Evolutionary conservation across 1,140 invertebrate genomes (phyloP), one percentile per base, ranked within the genome.

Genomic region (Telenomus remus): DNA sequence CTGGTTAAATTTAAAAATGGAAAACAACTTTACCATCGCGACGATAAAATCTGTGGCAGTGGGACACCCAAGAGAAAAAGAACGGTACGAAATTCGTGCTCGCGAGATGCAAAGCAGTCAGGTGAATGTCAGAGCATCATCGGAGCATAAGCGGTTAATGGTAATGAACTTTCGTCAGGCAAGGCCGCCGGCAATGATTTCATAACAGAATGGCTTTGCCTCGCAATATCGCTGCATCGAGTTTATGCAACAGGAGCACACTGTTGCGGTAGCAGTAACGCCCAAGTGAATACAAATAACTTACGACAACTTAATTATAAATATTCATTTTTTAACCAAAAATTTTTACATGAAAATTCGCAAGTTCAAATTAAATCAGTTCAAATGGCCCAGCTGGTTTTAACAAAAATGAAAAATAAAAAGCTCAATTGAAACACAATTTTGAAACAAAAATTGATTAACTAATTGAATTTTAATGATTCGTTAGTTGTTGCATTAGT

Each of bases 161-260:
- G 85, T 86, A 87, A 87, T 86, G 86, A 87, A 87, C 86, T 86
- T 86, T 86, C 79, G 81, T 71, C 74, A 76, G 79, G 80, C 84
- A 87, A 87, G 84, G 85, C 80, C 84, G 80, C 50, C 64, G 60
- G 80, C 79, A 76, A 84, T 82, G 84, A 87, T 87, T 86, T 86
- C 86, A 85, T 87, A 85, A 87, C 81, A 68, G 74, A 79, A 82
- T 72, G 48, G 47, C 72, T 64, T 51, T 70, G 69, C 81, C 79
- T 79, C 72, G 60, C 57, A 75, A 66, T 56, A 71, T 61, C 55
- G 59, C 73, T 72, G 73, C 70, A 74, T 72, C 66, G 35, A 54
- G 49, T 65, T 48, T 64, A 59, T 69, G 59, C 64, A 69, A 72
- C 57, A 72, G 48, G 64, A 57, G 65, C 50, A 42, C 47, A 47